A percentile compares a stretch with the other conserved stretches of the same genome.
Conservation (phyloP, 2,113 vertebrate genomes). For the Grantiella picta region DNA sequence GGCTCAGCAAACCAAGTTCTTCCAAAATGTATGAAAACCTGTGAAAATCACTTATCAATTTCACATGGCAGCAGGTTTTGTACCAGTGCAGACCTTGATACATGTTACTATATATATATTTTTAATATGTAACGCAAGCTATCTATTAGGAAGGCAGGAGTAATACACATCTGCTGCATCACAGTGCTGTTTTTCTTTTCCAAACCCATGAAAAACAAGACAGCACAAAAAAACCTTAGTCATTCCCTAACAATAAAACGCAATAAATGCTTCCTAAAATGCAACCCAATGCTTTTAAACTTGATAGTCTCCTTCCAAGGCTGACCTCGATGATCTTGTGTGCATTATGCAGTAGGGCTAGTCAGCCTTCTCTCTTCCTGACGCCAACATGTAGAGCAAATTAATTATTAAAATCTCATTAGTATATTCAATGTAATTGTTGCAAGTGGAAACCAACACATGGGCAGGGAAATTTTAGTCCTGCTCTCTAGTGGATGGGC, state of each 20-base stretch:
- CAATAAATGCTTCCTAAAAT: not conserved
- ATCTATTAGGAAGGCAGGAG: not conserved
- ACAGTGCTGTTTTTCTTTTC: not conserved
- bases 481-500: not conserved
- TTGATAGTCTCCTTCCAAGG: not conserved
- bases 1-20: not conserved
- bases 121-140: not conserved
- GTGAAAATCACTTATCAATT: not conserved
- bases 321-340: not conserved
- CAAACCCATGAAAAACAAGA: not conserved
- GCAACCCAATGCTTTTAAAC: not conserved
- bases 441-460: not conserved
- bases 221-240: not conserved
- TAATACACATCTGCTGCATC: not conserved
- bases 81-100: not conserved
- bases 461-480: not conserved
- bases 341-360: not conserved
- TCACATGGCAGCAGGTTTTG: not conserved
- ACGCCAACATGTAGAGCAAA: not conserved
- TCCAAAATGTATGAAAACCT: not conserved
- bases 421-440: not conserved
- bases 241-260: not conserved
- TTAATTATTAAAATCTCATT: not conserved
- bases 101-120: not conserved
- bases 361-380: not conserved